Percentiles rank a stretch among this genome's conserved stretches.
These are phyloP conservation scores for Folsomia manolachei DNA, from an alignment of 2,888 invertebrate genomes.

Conservation along the genomic window DNA sequence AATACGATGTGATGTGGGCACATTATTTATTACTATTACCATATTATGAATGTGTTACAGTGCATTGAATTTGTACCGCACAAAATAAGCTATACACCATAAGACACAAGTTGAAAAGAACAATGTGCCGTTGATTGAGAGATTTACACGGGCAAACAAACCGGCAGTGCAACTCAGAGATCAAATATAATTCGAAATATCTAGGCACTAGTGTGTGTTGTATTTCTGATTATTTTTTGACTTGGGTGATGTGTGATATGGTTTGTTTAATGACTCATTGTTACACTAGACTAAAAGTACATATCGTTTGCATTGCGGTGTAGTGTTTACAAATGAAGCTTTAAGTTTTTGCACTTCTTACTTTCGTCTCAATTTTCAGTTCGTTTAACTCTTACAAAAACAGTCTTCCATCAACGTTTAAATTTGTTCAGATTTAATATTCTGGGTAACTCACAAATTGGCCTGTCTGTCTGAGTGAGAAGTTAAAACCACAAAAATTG, in stretches of 20 bases:
- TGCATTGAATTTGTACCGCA: not conserved
- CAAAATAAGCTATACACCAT: not conserved
- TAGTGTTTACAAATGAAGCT: not conserved
- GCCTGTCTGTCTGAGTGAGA: constrained; percentile 15
- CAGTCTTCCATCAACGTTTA: not conserved
- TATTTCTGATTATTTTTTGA: too few species aligned
- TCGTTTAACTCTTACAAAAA: not conserved
- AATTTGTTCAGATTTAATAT: constrained; percentile 13
- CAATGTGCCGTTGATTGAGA: constrained; percentile 15
- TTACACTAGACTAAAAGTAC: too few species aligned
- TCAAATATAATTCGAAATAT: too few species aligned
- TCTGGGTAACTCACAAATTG: not conserved
- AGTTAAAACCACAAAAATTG: constrained; percentile 28
- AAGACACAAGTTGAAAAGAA: not conserved
- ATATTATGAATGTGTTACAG: not conserved
- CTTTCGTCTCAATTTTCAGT: too few species aligned
- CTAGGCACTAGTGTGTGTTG: not conserved
- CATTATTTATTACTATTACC: constrained; percentile 3
- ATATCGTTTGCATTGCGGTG: not conserved
- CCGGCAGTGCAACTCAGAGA: not conserved
- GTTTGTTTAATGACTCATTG: too few species aligned
- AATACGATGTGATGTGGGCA: not conserved
- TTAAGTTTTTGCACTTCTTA: too few species aligned
- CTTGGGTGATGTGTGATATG: too few species aligned
- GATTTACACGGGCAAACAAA: constrained; percentile 3